Evolutionary conservation across 2,797 vertebrate species (phyloP), one percentile per base, ranked within the genome.

Genomic region (Artibeus lituratus): DNA sequence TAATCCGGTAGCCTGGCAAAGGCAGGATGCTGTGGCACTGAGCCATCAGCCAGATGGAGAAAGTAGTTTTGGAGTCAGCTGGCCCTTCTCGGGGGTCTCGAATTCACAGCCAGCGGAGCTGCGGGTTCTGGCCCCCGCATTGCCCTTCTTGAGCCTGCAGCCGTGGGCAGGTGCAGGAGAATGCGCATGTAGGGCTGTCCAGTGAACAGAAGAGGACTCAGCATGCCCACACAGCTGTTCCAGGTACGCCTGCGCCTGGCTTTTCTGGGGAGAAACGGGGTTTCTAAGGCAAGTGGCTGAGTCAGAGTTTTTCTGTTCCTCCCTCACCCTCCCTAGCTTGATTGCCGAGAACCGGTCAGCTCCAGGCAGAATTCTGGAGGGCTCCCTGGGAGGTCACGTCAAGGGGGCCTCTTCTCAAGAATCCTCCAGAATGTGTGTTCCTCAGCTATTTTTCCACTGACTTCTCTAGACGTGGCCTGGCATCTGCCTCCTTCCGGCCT

Each of bases 181-280:
- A 5, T 10, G 14, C 24, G 0, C 8, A 0, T 0, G 2, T 35
- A 19, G 47, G 29, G n/a, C 37, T 51, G 15, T 35, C 39, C 2
- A 7, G 62, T 39, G 12, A 4, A 0, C n/a, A 15, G 10, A 26
- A 18, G 35, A 74, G 32, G 2, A 16, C 42, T 42, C 15, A 1
- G 3, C 0, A 0, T 37, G 69, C 70, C 5, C 19, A 24, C 11
- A 2, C 5, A 9, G 10, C 35, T 69, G 65, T 39, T 26, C 67
- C 24, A 19, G 49, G 7, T 2, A 10, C 24, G 77, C 22, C 47
- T 18, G 26, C 57, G 39, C 51, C 86, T 87, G 22, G 53, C 2
- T 21, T 84, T 84, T 44, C 65, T 49, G 29, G 53, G 82, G 37
- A 72, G 49, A 74, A 80, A 26, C 39, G 32, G 42, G 55, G 32